Conservation (phyloP, 2,113 vertebrate species). For the Xiphophorus couchianus region DNA sequence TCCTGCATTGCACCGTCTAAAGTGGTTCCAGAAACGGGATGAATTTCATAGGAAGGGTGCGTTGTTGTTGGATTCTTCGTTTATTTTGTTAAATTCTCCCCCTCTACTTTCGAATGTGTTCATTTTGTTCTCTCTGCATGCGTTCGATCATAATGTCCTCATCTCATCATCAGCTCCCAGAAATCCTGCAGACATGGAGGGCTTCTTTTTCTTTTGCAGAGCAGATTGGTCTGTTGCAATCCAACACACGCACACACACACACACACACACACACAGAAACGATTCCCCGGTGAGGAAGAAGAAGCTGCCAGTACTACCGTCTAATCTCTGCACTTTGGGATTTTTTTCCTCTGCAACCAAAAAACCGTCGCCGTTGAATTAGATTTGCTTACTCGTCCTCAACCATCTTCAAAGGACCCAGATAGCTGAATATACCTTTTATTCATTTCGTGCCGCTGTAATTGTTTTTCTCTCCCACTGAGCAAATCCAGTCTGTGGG, state of each 20-base stretch:
- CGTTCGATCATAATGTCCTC: conserved; percentile 55
- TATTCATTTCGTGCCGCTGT: conserved; percentile 65
- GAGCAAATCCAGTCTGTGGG: conserved; percentile 61
- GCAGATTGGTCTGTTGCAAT: conserved; percentile 7
- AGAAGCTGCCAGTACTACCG: conserved; percentile 27
- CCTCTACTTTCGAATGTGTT: conserved; percentile 8
- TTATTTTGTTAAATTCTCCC: conserved; percentile 17
- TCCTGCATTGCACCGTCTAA: background rate
- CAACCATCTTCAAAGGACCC: conserved; percentile 68
- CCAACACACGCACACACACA: background rate
- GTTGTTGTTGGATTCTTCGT: conserved; percentile 1
- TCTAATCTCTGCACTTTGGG: conserved; percentile 63
- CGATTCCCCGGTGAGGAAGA: conserved; percentile 24
- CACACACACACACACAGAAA: conserved; percentile 8
- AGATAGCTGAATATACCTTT: conserved; percentile 70
- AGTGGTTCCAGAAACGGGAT: conserved; percentile 1
- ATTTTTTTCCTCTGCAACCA: conserved; percentile 25
- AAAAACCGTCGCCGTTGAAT: conserved; percentile 54
- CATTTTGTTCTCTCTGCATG: conserved; percentile 55
- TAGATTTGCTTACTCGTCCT: conserved; percentile 68
- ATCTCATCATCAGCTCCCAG: conserved; percentile 58
- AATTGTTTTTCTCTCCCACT: conserved; percentile 59
- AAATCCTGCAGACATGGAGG: conserved; percentile 36
- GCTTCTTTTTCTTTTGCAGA: conserved; percentile 25
- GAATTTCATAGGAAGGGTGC: conserved; percentile 9